These are phyloP conservation scores for Philonicus albiceps DNA, from an alignment of 2,888 invertebrate species.

Conservation along the genomic window DNA sequence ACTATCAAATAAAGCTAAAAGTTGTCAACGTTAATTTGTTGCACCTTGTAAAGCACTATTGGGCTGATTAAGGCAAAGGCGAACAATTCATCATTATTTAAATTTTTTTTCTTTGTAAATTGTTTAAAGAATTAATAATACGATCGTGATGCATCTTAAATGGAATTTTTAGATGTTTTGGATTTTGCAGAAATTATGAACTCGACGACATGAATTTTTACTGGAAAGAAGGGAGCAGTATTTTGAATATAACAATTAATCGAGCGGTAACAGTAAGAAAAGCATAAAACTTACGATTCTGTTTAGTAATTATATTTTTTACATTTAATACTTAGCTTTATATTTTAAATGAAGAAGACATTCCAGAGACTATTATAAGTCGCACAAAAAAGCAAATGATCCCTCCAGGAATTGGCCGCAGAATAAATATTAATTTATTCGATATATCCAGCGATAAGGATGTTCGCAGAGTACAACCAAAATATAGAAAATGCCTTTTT, in stretches of 20 bases:
- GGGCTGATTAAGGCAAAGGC: no score
- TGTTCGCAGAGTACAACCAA: neutral
- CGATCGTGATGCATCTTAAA: no score
- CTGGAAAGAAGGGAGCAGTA: neutral
- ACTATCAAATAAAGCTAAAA: no score
- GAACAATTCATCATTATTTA: no score
- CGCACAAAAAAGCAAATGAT: neutral
- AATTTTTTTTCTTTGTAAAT: no score
- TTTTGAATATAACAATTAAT: neutral
- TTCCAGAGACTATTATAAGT: neutral
- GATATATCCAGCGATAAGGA: neutral
- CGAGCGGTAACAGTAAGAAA: neutral
- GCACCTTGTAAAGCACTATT: no score
- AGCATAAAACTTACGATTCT: neutral
- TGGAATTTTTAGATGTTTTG: no score
- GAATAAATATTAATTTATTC: neutral
- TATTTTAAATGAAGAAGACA: neutral
- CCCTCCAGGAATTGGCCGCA: neutral
- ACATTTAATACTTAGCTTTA: neutral
- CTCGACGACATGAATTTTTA: neutral
- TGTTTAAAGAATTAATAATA: no score
- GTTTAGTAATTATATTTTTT: neutral
- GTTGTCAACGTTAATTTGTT: no score
- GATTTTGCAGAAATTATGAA: neutral
- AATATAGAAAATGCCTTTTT: neutral